Base-by-base conservation (phyloP, 2,888 invertebrate genomes). In the Acronicta alni region DNA sequence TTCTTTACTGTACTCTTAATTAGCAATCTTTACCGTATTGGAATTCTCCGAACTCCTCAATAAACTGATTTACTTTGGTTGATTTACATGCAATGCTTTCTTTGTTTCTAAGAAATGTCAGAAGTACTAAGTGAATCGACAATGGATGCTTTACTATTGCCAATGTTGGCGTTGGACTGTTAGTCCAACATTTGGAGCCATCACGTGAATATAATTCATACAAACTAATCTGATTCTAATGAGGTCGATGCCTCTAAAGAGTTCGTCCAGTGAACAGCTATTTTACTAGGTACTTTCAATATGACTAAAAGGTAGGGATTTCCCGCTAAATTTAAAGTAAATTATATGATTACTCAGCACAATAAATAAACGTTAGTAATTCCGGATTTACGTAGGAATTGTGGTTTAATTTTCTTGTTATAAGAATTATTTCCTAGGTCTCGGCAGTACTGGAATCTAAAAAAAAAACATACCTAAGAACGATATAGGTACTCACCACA, bases 161-260 rank as follows among this genome's bases (percentile, higher is more conserved):
- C 30, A 43, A 32, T 5, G 12, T 16, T 1, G 1, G 39, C 39
- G 14, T 42, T 35, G 26, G 39, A n/a, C 32, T 14, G 32, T 35
- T n/a, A 6, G 6, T n/a, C 30, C 38, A 64, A 41, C 17, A 9
- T 55, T 43, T 20, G 44, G 0, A 18, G 2, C 55, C 39, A 66
- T 26, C 8, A n/a, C 37, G 10, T 8, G 30, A 12, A 14, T 37
- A 43, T 47, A 47, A 47, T 48, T 53, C 46, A 37, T 53, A 53
- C 38, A 32, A 61, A 71, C 45, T 61, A 51, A 60, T 69, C 46
- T 47, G 38, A 61, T 54, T 67, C 32, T 53, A 46, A 45, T 53
- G 41, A 67, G 67, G 67, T 71, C 46, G 18, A 35, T 61, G 68
- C 39, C 61, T 16, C n/a, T 14, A 16, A 14, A 23, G 14, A 8